Evolutionary conservation across 1,140 invertebrate genomes (phyloP).

Genomic region (Oryctes rhinoceros): DNA sequence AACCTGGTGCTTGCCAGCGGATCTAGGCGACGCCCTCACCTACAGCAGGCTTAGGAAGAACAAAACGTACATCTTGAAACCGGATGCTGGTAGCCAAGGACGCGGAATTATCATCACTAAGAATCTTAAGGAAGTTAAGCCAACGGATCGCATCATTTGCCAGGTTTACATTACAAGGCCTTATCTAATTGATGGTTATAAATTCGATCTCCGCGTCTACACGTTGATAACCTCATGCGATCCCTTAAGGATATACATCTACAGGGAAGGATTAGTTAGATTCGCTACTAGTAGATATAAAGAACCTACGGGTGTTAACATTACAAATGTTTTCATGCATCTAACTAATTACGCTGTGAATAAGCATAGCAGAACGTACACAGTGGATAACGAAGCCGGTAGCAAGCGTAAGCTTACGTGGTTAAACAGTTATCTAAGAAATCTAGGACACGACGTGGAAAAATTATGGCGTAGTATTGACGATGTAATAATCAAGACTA

Average conservation of each 20-base stretch:
- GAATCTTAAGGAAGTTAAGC: slow-evolving; percentile 77
- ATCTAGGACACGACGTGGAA: slow-evolving; percentile 76
- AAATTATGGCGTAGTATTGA: slow-evolving; percentile 85
- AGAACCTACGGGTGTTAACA: slow-evolving; percentile 80
- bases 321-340: slow-evolving; percentile 92
- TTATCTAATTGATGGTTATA: slow-evolving; percentile 93
- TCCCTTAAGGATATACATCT: slow-evolving; percentile 91
- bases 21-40: slow-evolving; percentile 72
- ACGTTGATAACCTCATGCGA: slow-evolving; percentile 93
- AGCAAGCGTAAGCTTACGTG: slow-evolving; percentile 88
- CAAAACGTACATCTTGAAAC: slow-evolving; percentile 88
- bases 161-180: slow-evolving; percentile 80
- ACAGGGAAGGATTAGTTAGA: slow-evolving; percentile 93
- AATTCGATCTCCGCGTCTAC: slow-evolving; percentile 97
- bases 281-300: slow-evolving; percentile 88
- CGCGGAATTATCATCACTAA: slow-evolving; percentile 86
- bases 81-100: slow-evolving; percentile 86
- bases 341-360: slow-evolving; percentile 97
- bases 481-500: slow-evolving; percentile 89
- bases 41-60: slow-evolving; percentile 73
- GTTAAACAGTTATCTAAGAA: slow-evolving; percentile 76
- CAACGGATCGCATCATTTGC: slow-evolving; percentile 82
- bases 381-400: slow-evolving; percentile 77
- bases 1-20: slow-evolving; percentile 93
- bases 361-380: slow-evolving; percentile 85